Base-by-base conservation (phyloP, 2,888 invertebrate species). In the Agrotis clavis region DNA sequence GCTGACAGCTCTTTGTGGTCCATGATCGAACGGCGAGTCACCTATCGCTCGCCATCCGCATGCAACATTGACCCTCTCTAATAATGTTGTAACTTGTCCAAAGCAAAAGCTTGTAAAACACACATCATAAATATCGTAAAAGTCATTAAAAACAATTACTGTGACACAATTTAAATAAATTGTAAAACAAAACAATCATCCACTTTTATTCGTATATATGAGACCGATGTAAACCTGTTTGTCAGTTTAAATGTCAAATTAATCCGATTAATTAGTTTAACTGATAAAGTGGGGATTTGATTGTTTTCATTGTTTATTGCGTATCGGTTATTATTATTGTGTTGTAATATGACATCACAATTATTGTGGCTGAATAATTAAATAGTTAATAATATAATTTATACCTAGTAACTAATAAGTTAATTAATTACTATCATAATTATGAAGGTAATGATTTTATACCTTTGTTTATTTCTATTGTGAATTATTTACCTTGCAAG, bases 191-290 rank as follows among this genome's bases (percentile, higher is more conserved):
- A 78, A 56, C 62, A 66, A 76, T 62, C 6, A 50, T 16, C 41
- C 45, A 53, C 19, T 63, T 70, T 50, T 56, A 74, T 62, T 19
- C 14, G 21, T 56, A 79, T 79, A 72, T 66, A 72, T 62, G 62
- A 56, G 66, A 60, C 66, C 51, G 30, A 41, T 72, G 59, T 72
- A 62, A 66, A 59, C 72, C 67, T 5, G 57, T 71, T 82, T 82
- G 79, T 77, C 71, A 79, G 60, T 77, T 79, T 62, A 67, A 77
- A 81, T 82, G 72, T 67, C 64, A 82, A 71, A 77, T 82, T 77
- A 79, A 72, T 79, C 64, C 54, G 51, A 71, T 81, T 82, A 79
- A 79, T 82, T 72, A 47, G 56, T 81, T 72, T 41, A 72, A 59
- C 67, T 54, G 72, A 68, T 72, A 51, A 35, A 81, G 57, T 81